Evolutionary conservation across 2,797 vertebrate species (phyloP), one percentile per base, ranked within the genome.

Genomic region (Erithacus rubecula): DNA sequence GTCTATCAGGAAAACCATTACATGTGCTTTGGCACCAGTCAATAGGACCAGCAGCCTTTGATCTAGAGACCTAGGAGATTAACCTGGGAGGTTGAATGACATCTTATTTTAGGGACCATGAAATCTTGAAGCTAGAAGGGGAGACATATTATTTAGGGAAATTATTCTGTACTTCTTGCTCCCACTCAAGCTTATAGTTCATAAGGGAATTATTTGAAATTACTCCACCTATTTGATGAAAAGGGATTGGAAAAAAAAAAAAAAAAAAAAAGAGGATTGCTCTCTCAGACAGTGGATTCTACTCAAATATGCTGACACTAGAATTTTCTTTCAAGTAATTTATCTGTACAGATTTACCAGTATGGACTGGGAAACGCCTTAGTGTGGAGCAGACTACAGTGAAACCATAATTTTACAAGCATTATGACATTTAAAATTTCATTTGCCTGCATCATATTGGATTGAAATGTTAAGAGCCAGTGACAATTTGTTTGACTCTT

Each of bases 1-100:
- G 58, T 63, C 24, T 93, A 79, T 82, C 89, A 80, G 72, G 59
- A 93, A 96, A 96, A 95, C 64, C 53, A 84, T 89, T 72, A 70
- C 32, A 32, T 11, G 47, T 76, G 76, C 84, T 89, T 90, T 96
- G 95, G 92, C 60, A 55, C 37, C 59, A 65, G 91, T 62, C 44
- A 87, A 64, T 70, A 92, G 51, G 55, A 74, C 39, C 46, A 83
- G 44, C 69, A 94, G 71, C 67, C 46, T 94, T 84, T 87, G 78
- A 90, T 93, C 78, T 95, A 68, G 39, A 53, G n/a, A 34, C 10
- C 27, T 78, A 21, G 47, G 26, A 52, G 64, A 43, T 65, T 39
- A 81, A 74, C 39, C 85, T 77, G 14, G 44, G 37, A 93, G 74
- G 51, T 29, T 80, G 69, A 95, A 86, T 67, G 69, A 79, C 75